Base-by-base conservation (phyloP, 2,888 invertebrate species). In the Chalcosyrphus nemorum region DNA sequence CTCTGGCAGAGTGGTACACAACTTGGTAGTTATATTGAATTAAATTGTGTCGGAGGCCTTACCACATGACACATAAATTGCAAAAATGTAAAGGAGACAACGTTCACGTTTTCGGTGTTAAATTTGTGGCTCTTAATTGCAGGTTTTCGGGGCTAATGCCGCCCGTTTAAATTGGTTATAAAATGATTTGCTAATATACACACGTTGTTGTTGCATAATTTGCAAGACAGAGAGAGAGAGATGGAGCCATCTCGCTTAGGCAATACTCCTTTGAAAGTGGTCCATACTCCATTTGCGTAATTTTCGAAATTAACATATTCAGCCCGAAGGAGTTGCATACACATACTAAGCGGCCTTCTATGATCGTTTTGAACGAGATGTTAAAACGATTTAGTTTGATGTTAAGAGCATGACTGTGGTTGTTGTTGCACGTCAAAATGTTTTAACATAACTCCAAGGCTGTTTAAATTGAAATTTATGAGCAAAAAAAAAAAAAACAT, bases 121-220 rank as follows among this genome's bases (percentile, higher is more conserved):
- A 82, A 82, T 82, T 82, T 77, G 81, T 71, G 61, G 71, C 54
- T 77, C 77, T 77, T 82, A 82, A 82, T 77, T 82, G 71, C 38
- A 15, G 81, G 54, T 38, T 61, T 65, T 52, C 9, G 24, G 11
- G 11, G 35, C 59, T 38, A 29, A 77, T 71, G 27, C 29, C 29
- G 65, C 29, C 59, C 32, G 45, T 47, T 57, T 43, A 43, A 6
- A 66, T 52, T 50, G 43, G 32, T 32, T 47, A 4, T 47, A n/a
- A 61, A 57, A 75, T 75, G 66, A 66, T 59, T 75, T 66, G 75
- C 65, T 75, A 66, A 66, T 75, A 75, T 66, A 38, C 75, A 52
- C 57, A 68, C 74, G 27, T 56, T 32, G 71, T 63, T 74, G 74
- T n/a, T n/a, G n/a, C n/a, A n/a, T n/a, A n/a, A n/a, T n/a, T n/a